phyloP scores from a whole-genome alignment of 2,113 vertebrate genomes.

The Burhinus oedicnemus region DNA sequence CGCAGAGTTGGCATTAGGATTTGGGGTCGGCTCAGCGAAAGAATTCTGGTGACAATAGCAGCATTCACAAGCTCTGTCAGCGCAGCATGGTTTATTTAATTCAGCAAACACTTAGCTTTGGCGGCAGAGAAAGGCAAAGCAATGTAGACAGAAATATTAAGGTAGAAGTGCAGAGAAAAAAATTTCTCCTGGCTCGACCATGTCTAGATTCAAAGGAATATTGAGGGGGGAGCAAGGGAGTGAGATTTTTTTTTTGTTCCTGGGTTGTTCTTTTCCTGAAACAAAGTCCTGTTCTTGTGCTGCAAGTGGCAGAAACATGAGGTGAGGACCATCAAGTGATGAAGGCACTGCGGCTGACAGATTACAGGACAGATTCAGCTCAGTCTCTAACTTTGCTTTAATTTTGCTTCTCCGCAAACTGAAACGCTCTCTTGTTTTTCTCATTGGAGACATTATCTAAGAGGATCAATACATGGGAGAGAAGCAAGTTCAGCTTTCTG shows the following conservation, averaged over 20 bases:
- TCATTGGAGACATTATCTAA: not conserved
- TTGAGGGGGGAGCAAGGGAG: not conserved
- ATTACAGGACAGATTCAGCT: not conserved
- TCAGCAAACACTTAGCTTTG: conserved; percentile 61
- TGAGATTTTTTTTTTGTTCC: not conserved
- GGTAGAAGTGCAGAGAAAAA: conserved; percentile 25
- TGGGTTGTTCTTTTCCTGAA: not conserved
- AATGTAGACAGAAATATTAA: conserved; percentile 48
- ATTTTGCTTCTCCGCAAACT: not conserved
- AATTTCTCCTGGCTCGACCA: not conserved
- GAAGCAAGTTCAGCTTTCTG: not conserved
- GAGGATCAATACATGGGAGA: not conserved
- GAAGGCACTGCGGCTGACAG: conserved; percentile 12
- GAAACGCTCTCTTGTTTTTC: not conserved
- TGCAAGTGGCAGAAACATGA: conserved; percentile 33
- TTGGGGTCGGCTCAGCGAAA: not conserved
- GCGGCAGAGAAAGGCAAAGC: not conserved
- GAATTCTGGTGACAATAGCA: conserved; percentile 46
- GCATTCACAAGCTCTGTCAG: conserved; percentile 44
- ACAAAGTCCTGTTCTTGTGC: not conserved
- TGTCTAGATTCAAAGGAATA: conserved; percentile 29
- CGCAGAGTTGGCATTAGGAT: not conserved
- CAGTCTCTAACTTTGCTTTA: not conserved
- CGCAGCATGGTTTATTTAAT: conserved; percentile 57
- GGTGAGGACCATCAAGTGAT: not conserved